A percentile compares a stretch with the other conserved stretches of the same genome.
phyloP scores from a whole-genome alignment of 2,113 vertebrate species.

The Hippocampus guttulatus region DNA sequence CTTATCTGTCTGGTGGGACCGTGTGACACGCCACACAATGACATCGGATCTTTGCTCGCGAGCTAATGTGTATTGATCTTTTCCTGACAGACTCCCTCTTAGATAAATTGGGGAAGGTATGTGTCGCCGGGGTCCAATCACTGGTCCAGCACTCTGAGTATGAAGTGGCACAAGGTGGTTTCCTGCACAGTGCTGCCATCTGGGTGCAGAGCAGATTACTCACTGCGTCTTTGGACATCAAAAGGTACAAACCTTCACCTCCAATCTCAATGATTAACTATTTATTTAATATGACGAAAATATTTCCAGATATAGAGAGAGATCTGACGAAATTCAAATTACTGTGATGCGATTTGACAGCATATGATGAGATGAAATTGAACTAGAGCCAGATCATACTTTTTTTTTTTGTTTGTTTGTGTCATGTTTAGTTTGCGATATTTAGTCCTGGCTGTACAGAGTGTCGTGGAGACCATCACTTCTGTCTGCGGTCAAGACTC shows the following conservation, averaged over 20 bases:
- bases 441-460: slow-evolving; percentile 77
- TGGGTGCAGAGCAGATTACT: slow-evolving; percentile 87
- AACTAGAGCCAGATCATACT: background rate
- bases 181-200: slow-evolving; percentile 77
- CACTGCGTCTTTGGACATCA: slow-evolving; percentile 72
- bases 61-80: background rate
- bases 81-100: slow-evolving; percentile 77
- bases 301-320: background rate
- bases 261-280: background rate
- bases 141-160: slow-evolving; percentile 72
- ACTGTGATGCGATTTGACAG: too few relatives aligned
- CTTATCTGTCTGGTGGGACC: slow-evolving; percentile 77
- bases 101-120: slow-evolving; percentile 82
- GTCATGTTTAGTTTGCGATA: slow-evolving; percentile 77
- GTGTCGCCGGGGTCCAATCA: slow-evolving; percentile 78
- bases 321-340: background rate
- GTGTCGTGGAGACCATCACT: slow-evolving; percentile 72
- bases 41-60: background rate
- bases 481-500: slow-evolving; percentile 62
- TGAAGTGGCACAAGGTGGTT: slow-evolving; percentile 72
- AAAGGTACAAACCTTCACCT: slow-evolving; percentile 72
- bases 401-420: background rate
- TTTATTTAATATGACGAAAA: background rate
- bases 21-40: background rate
- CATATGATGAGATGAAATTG: background rate